Base-by-base conservation (phyloP, 2,113 vertebrate genomes). In the Hirundichthys speculiger region DNA sequence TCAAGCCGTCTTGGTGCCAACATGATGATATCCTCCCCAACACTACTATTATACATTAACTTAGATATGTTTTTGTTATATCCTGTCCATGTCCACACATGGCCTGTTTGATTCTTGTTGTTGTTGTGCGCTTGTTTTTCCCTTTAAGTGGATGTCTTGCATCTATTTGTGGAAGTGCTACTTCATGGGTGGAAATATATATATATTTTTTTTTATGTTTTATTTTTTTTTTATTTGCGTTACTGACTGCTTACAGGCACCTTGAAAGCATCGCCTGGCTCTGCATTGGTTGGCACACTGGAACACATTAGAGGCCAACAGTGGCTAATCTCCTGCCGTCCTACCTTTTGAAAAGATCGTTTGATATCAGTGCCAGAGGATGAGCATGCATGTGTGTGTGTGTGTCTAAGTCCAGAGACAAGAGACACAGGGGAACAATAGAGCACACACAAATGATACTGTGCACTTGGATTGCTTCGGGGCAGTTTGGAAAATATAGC, bases 341-440 rank as follows among this genome's bases (percentile, higher is more conserved):
- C 52, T 69, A 79, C 63, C 79, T 85, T 52, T 82, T 75, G 76
- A 80, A 85, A 75, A 84, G 73, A 84, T 85, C 83, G 77, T 87
- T 83, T 72, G 83, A 89, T 86, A 78, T 75, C 63, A n/a, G 21
- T 64, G 77, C 82, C 70, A 63, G 75, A 75, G 63, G 66, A 47
- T 58, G 60, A 52, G 22, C 22, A 18, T 63, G 22, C 50, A 20
- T 50, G 34, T 40, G 42, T 43, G 21, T 55, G 48, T 57, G 43
- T 34, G 38, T 50, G 42, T 21, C 24, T 34, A 27, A 55, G 42
- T 67, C 20, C 14, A 21, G 18, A 41, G 14, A 42, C 19, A 49
- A 39, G 39, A 60, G 22, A 9, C 58, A 25, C 13, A 42, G 20
- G 52, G 52, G 55, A 45, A 13, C 14, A 47, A 12, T 11, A 20